Evolutionary conservation across 1,140 invertebrate species (phyloP), one percentile per base, ranked within the genome.

Genomic region (Schlechtendalia chinensis): DNA sequence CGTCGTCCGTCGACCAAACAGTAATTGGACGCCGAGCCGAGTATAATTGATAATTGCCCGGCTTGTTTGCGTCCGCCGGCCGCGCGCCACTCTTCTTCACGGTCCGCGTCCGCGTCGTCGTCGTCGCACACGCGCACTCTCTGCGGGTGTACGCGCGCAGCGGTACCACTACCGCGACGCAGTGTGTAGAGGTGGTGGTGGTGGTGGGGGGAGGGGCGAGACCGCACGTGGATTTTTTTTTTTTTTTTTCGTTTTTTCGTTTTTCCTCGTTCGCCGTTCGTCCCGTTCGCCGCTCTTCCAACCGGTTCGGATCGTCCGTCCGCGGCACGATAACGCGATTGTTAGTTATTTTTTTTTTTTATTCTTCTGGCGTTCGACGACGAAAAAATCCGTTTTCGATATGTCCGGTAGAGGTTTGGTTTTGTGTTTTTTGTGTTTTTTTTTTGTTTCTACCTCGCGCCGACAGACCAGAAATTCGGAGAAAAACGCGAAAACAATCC

Each of bases 21-120:
- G 47, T 50, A 69, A 69, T 69, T 69, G 67, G 47, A 69, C 45
- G 67, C 45, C 67, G 47, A 69, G 45, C 67, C 67, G 67, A 32
- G 29, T 50, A 69, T 50, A 69, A 69, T 69, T 69, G 67, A 69
- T 69, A 69, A 69, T 69, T 47, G 67, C 45, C 39, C 65, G 65
- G 39, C n/a, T 47, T 69, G 65, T 47, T 69, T 24, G 32, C 12
- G 32, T 47, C 5, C 54, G n/a, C 8, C 19, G 19, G n/a, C 32
- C 63, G 29, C 32, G n/a, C n/a, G n/a, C n/a, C n/a, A n/a, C n/a
- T n/a, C 11, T 0, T 12, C 19, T 29, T 39, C 19, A 29, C 32
- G 17, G 32, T 39, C 10, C 12, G 19, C n/a, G 19, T 61, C 8
- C 8, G 3, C 32, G 3, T 11, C 47, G 47, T 14, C 47, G 47